A percentile compares a stretch with the other conserved stretches of the same genome.
Conservation (phyloP, 2,888 invertebrate genomes). For the Tribolium freemani region DNA sequence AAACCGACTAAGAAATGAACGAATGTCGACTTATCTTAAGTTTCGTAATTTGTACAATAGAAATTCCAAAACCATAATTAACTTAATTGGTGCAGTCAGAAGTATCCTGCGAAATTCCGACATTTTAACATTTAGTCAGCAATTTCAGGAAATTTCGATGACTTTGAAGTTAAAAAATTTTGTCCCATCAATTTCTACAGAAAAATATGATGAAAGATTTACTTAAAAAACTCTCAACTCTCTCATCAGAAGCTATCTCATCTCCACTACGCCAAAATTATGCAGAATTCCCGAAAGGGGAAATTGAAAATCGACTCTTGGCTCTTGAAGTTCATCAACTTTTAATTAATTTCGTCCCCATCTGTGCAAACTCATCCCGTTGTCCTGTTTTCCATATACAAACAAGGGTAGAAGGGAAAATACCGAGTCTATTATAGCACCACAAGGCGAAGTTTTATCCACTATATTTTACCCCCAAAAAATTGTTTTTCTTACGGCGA, state of each 20-base stretch:
- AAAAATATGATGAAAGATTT: too few species aligned
- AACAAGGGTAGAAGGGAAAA: slow-evolving; percentile 44
- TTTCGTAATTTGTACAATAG: too few species aligned
- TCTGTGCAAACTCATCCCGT: slow-evolving; percentile 21
- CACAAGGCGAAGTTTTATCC: slow-evolving; percentile 16
- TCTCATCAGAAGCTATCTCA: neutral
- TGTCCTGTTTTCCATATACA: slow-evolving; percentile 36
- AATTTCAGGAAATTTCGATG: too few species aligned
- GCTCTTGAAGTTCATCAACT: slow-evolving; percentile 21
- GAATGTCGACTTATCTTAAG: too few species aligned
- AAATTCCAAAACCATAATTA: too few species aligned
- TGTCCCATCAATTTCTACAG: too few species aligned
- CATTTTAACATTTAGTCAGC: too few species aligned
- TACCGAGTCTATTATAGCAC: slow-evolving; percentile 5
- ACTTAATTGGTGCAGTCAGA: too few species aligned
- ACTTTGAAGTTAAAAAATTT: too few species aligned
- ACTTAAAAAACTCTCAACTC: neutral
- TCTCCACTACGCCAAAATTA: neutral
- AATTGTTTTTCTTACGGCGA: too few species aligned
- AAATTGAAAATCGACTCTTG: slow-evolving; percentile 18
- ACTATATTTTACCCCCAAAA: neutral
- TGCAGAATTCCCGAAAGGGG: neutral
- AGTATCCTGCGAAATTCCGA: too few species aligned
- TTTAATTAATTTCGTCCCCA: slow-evolving; percentile 42
- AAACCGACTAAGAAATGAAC: too few species aligned